Evolutionary conservation across 64 coral and sea anemone genomes (phyloP).

Genomic region (Pocillopora verrucosa): DNA sequence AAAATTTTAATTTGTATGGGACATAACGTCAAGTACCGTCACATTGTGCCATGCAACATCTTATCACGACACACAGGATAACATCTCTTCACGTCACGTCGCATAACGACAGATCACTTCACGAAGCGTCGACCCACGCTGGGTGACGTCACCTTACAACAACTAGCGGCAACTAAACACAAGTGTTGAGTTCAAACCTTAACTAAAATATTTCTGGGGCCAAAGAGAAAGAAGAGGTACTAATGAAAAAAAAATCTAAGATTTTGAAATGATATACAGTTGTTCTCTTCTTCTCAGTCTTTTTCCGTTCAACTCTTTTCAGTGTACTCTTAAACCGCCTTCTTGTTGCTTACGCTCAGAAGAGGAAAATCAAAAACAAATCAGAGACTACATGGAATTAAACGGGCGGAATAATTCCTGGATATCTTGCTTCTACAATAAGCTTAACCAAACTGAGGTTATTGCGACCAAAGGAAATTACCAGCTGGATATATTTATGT

Average conservation of each 20-base stretch:
- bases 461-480: constrained; percentile 2
- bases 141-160: too few species aligned
- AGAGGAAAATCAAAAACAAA: neutral
- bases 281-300: neutral
- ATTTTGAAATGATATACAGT: neutral
- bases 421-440: neutral
- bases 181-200: too few species aligned
- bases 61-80: too few species aligned
- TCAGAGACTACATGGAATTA: neutral
- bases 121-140: too few species aligned
- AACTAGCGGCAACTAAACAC: too few species aligned
- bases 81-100: too few species aligned
- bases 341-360: neutral
- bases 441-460: neutral
- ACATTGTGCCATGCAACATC: too few species aligned
- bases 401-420: neutral
- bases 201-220: too few species aligned
- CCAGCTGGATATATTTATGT: neutral
- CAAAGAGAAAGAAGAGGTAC: too few species aligned
- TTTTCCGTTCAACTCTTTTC: neutral
- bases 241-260: neutral
- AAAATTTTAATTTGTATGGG: too few species aligned
- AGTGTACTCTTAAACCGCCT: neutral
- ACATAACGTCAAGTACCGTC: too few species aligned
- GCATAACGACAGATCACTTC: too few species aligned